Conservation (phyloP, 1,140 invertebrate genomes). For the Melipona quadrifasciata region DNA sequence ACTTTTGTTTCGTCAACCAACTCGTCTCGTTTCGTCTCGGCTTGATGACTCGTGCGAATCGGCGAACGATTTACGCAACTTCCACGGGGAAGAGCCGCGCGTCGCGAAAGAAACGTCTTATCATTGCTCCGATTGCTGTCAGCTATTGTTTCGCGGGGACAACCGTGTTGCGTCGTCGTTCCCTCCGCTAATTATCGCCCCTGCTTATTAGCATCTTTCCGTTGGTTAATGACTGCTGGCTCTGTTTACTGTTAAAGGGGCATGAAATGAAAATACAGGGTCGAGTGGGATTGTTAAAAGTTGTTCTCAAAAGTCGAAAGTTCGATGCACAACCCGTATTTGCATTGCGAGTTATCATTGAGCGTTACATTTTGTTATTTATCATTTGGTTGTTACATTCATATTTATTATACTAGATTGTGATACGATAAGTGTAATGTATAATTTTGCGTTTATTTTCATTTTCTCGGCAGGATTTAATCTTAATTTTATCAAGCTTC, state of each 20-base stretch:
- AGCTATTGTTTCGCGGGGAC: slow-evolving; percentile 34
- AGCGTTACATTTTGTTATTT: too few species aligned
- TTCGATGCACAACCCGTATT: too few species aligned
- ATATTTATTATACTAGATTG: too few species aligned
- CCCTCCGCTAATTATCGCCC: slow-evolving; percentile 13
- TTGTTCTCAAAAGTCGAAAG: too few species aligned
- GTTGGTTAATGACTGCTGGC: background rate
- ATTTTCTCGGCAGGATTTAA: too few species aligned
- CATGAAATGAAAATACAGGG: background rate
- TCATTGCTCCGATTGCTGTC: slow-evolving; percentile 40
- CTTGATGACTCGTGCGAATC: slow-evolving; percentile 62
- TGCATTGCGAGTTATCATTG: too few species aligned
- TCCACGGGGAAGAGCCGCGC: background rate
- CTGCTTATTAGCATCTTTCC: background rate
- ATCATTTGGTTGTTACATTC: too few species aligned
- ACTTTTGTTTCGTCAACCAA: slow-evolving; percentile 38
- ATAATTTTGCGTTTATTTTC: too few species aligned
- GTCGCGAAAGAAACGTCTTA: slow-evolving; percentile 31
- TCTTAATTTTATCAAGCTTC: too few species aligned
- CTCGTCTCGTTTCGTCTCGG: slow-evolving; percentile 19
- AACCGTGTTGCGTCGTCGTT: background rate
- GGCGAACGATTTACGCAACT: slow-evolving; percentile 51
- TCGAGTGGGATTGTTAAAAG: too few species aligned
- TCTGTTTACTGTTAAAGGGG: background rate
- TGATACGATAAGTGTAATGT: too few species aligned